Conservation (phyloP, 2,888 invertebrate species). For the Pachliopta kotzebuea region DNA sequence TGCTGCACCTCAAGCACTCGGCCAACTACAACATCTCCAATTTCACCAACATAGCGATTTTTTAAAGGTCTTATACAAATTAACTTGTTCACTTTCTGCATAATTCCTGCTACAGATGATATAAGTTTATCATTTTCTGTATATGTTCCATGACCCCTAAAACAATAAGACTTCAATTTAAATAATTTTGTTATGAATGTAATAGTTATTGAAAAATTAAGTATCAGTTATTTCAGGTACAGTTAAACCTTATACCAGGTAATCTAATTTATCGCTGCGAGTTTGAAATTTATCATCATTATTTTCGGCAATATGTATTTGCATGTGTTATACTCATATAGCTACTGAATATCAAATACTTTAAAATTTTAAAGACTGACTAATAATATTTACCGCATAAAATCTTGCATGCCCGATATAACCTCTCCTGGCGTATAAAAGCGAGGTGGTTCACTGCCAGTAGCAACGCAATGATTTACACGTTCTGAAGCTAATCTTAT, state of each 20-base stretch:
- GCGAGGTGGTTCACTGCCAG: slow-evolving; percentile 81
- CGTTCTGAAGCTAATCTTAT: slow-evolving; percentile 84
- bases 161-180: slow-evolving; percentile 30
- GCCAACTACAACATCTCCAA: slow-evolving; percentile 98
- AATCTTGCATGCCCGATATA: slow-evolving; percentile 90
- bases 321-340: too few species aligned
- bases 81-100: slow-evolving; percentile 96
- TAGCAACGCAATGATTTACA: slow-evolving; percentile 80
- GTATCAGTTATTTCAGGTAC: too few species aligned
- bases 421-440: slow-evolving; percentile 94
- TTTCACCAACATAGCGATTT: slow-evolving; percentile 94
- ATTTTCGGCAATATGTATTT: too few species aligned
- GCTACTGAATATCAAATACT: too few species aligned
- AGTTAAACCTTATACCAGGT: too few species aligned
- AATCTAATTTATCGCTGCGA: too few species aligned
- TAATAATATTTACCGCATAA: slow-evolving; percentile 84
- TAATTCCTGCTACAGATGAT: slow-evolving; percentile 96
- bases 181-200: too few species aligned
- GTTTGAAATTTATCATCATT: too few species aligned
- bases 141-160: slow-evolving; percentile 98
- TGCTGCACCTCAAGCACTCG: slow-evolving; percentile 96
- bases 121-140: slow-evolving; percentile 90
- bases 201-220: too few species aligned
- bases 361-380: too few species aligned
- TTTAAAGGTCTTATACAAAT: slow-evolving; percentile 95